Base-by-base conservation (phyloP, 2,113 vertebrate genomes). In the Paramisgurnus dabryanus region DNA sequence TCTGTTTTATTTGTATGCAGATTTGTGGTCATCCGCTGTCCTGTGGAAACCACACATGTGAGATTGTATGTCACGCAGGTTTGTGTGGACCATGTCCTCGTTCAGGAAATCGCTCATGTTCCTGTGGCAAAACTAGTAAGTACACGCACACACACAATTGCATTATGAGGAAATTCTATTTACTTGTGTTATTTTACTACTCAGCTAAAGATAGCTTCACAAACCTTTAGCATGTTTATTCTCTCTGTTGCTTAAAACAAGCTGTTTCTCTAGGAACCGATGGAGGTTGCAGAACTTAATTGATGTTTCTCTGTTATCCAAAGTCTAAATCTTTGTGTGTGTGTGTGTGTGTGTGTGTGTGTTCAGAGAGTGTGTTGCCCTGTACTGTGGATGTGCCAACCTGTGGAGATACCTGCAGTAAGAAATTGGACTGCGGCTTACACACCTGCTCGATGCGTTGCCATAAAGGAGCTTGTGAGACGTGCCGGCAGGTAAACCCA, bases 371-470 rank as follows among this genome's bases (percentile, higher is more conserved):
- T 58, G 92, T 92, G 6, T 91, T 97, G 85, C 97, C 97, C 0
- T 99, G 98, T 87, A 99, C 98, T 0, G 96, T 96, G 88, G 97
- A 99, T 74, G 94, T 99, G 43, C 88, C 91, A 55, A 96, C 94
- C 6, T 99, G 98, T 34, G 98, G 98, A 0, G 98, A 99, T 73
- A 98, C 96, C 41, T 99, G 98, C 80, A 95, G 96, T 79, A 96
- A 95, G 85, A 85, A 77, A 6, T 91, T 99, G 79, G 95, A 96
- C 0, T 99, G 98, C 86, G 94, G 91, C 67, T 92, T 97, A 76
- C 98, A 99, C 90, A 95, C 91, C 85, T 99, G 98, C 87, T 96
- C 96, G 2, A 96, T 96, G 90, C 95, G 98, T 70, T 99, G 98
- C 89, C 98, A 99, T 88, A 89, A 96, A 80, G 97, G 95, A 78